Conservation (phyloP, 2,797 vertebrate species). For the Tadarida brasiliensis region DNA sequence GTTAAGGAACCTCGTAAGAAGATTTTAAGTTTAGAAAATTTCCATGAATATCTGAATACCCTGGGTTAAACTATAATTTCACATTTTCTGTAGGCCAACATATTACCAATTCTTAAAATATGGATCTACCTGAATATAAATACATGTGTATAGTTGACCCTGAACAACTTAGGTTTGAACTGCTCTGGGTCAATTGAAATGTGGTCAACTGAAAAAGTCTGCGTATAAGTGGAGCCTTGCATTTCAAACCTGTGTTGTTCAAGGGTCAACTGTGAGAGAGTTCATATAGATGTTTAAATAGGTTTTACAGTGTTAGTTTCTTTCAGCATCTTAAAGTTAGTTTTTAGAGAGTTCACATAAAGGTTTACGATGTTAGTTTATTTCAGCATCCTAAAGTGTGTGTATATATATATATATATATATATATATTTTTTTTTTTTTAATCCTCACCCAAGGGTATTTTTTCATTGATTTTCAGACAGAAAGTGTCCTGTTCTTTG, state of each 20-base stretch:
- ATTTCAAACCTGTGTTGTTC: neutral
- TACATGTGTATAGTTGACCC: neutral
- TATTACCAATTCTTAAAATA: neutral
- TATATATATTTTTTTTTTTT: neutral
- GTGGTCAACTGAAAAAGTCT: neutral
- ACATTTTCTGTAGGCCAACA: neutral
- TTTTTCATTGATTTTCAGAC: too few species aligned
- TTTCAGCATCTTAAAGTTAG: neutral
- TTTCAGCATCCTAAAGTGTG: too few species aligned
- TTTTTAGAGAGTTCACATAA: too few species aligned
- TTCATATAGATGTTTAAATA: neutral
- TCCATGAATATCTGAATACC: neutral
- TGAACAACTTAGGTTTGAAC: neutral
- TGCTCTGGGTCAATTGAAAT: neutral
- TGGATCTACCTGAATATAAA: neutral
- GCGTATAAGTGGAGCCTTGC: neutral
- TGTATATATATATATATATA: too few species aligned
- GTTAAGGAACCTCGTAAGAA: neutral
- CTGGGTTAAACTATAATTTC: neutral
- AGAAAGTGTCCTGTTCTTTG: neutral
- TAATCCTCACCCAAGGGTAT: too few species aligned
- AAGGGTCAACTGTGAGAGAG: neutral
- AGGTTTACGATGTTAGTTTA: too few species aligned
- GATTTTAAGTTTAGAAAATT: conserved; percentile 30
- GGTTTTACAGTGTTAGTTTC: conserved; percentile 4